Percentiles rank a stretch among this genome's conserved stretches.
These are phyloP conservation scores for Xylophagus ater DNA, from an alignment of 2,888 invertebrate species.

Conservation along the genomic window DNA sequence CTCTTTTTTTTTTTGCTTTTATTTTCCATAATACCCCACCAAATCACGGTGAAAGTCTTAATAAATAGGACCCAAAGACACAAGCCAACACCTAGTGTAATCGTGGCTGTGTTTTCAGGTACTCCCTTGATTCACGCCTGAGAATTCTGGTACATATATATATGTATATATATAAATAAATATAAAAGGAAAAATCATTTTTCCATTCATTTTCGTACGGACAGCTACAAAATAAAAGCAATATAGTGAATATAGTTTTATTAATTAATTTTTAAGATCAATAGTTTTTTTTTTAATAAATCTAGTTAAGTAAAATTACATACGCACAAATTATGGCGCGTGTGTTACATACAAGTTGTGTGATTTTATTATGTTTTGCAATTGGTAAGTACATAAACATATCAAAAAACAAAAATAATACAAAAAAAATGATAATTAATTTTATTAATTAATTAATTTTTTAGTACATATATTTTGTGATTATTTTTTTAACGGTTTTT, in stretches of 20 bases:
- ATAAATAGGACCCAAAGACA: slow-evolving; percentile 40
- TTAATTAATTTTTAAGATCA: no score
- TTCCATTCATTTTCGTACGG: slow-evolving; percentile 10
- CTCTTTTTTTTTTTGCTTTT: no score
- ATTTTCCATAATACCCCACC: slow-evolving; percentile 29
- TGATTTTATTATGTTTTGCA: slow-evolving; percentile 32
- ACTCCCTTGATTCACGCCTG: slow-evolving; percentile 27
- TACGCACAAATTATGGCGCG: slow-evolving; percentile 33
- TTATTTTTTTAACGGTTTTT: no score
- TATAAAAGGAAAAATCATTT: slow-evolving; percentile 15
- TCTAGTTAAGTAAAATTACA: slow-evolving; percentile 10
- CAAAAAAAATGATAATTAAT: no score
- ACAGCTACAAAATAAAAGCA: slow-evolving; percentile 18
- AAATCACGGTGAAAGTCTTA: slow-evolving; percentile 32
- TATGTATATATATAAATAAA: background rate
- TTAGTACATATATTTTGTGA: no score
- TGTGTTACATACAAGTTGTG: slow-evolving; percentile 34
- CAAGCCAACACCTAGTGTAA: slow-evolving; percentile 41
- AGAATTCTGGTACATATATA: no score
- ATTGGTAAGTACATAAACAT: slow-evolving; percentile 34
- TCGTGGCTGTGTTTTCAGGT: slow-evolving; percentile 39
- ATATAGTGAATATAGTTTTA: no score
- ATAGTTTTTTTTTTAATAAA: slow-evolving; percentile 1
- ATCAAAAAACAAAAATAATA: no score
- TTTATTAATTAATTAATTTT: no score